Evolutionary conservation across 2,888 invertebrate species (phyloP).

Genomic region (Anthrax anthrax): DNA sequence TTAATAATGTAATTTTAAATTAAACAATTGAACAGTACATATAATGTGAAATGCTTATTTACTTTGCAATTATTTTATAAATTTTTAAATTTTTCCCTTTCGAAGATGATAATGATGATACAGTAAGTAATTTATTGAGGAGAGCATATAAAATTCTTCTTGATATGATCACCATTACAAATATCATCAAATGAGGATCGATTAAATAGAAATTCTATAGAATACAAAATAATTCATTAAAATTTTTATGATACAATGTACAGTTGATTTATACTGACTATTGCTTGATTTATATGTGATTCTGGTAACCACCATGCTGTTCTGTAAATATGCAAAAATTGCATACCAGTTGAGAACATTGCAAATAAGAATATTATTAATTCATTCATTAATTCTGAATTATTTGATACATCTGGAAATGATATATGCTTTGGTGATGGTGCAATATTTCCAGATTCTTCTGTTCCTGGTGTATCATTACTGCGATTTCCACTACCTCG

Average conservation of each 20-base stretch:
- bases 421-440: slow-evolving; percentile 62
- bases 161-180: slow-evolving; percentile 67
- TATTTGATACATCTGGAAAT: slow-evolving; percentile 61
- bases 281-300: slow-evolving; percentile 71
- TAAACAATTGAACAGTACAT: slow-evolving; percentile 8
- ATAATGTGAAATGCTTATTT: slow-evolving; percentile 6
- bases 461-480: not conserved
- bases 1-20: no score
- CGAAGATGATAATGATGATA: slow-evolving; percentile 32
- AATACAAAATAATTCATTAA: slow-evolving; percentile 5
- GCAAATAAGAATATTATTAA: slow-evolving; percentile 69
- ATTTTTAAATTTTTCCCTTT: slow-evolving; percentile 30
- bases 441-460: not conserved
- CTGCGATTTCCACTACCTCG: no score
- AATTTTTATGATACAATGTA: not conserved
- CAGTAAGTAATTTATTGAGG: slow-evolving; percentile 39
- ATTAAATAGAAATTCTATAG: slow-evolving; percentile 90
- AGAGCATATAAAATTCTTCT: slow-evolving; percentile 61
- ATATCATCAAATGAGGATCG: slow-evolving; percentile 71
- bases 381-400: slow-evolving; percentile 75
- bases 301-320: slow-evolving; percentile 97
- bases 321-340: slow-evolving; percentile 87
- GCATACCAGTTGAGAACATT: slow-evolving; percentile 63
- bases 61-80: slow-evolving; percentile 20
- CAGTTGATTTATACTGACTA: slow-evolving; percentile 53